Base-by-base conservation (phyloP, 2,797 vertebrate species). In the Paratrypauchen microcephalus region DNA sequence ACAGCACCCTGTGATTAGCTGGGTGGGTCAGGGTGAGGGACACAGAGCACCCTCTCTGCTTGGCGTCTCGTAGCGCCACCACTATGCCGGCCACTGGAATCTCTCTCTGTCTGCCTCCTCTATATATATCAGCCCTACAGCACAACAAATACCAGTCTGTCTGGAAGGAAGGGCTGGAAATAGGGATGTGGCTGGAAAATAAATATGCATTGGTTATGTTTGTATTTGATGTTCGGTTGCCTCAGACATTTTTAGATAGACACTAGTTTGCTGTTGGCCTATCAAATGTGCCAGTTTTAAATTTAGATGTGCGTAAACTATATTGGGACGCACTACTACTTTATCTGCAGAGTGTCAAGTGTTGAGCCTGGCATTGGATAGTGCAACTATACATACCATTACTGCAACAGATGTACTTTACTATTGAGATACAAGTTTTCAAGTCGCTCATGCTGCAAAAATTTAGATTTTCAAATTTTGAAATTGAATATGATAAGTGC, bases 111-210 rank as follows among this genome's bases (percentile, higher is more conserved):
- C 89, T 92, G 88, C 86, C 86, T 87, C 76, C 84, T 92, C 89
- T 93, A 91, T 90, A 91, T 90, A 91, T 92, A 91, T 88, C 88
- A 83, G 74, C 80, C 79, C 79, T 78, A 78, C 87, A 83, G 88
- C 79, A 89, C 86, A 89, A 92, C 91, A 93, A 89, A 92, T 89
- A 87, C 80, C 87, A 89, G 91, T 79, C 91, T 92, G 91, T 93
- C 91, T 92, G 89, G 80, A 82, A 71, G 78, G 71, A 77, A 84
- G 78, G 76, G 86, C 90, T 86, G 76, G 86, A 86, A 89, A 88
- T 89, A 92, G 86, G 79, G 88, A 92, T 89, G 88, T 83, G 88
- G 89, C 85, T 75, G 83, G 85, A 86, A 90, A 88, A 88, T 79
- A 90, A 89, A 86, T 85, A 89, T 87, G 79, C 87, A 72, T 45